Conservation (phyloP, 1,140 invertebrate genomes). For the Limonius californicus region DNA sequence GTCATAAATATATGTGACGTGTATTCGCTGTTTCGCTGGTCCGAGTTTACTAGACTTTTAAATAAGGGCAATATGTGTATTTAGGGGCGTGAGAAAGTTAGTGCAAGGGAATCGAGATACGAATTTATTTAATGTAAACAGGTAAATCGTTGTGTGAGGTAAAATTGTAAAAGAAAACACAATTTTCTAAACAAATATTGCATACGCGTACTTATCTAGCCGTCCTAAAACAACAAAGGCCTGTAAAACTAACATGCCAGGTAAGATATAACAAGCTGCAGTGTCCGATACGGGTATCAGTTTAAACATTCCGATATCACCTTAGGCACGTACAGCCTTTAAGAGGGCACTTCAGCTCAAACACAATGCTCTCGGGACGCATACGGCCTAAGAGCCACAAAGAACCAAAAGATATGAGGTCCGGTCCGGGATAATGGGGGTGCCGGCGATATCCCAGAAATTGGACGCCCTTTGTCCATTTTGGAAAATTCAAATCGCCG, state of each 20-base stretch:
- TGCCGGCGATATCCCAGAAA: conserved; percentile 1
- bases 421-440: conserved; percentile 5
- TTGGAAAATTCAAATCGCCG: conserved; percentile 3
- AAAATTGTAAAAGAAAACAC: conserved; percentile 10
- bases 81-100: too few relatives aligned
- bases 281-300: conserved; percentile 25
- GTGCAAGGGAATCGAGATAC: too few relatives aligned
- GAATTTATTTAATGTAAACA: background rate
- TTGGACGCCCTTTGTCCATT: background rate
- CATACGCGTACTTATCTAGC: background rate
- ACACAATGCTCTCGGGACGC: conserved; percentile 17
- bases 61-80: too few relatives aligned
- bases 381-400: conserved; percentile 17
- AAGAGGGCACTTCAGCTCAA: conserved; percentile 19
- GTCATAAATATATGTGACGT: too few relatives aligned
- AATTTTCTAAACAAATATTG: conserved; percentile 21
- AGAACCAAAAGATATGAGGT: conserved; percentile 17
- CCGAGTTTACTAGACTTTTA: too few relatives aligned
- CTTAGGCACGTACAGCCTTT: conserved; percentile 26
- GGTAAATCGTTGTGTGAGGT: background rate
- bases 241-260: conserved; percentile 23
- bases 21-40: too few relatives aligned
- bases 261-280: conserved; percentile 17
- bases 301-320: conserved; percentile 23
- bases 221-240: conserved; percentile 27